Evolutionary conservation across 2,888 invertebrate genomes (phyloP), one percentile per base, ranked within the genome.

Genomic region (Andrena marginata): DNA sequence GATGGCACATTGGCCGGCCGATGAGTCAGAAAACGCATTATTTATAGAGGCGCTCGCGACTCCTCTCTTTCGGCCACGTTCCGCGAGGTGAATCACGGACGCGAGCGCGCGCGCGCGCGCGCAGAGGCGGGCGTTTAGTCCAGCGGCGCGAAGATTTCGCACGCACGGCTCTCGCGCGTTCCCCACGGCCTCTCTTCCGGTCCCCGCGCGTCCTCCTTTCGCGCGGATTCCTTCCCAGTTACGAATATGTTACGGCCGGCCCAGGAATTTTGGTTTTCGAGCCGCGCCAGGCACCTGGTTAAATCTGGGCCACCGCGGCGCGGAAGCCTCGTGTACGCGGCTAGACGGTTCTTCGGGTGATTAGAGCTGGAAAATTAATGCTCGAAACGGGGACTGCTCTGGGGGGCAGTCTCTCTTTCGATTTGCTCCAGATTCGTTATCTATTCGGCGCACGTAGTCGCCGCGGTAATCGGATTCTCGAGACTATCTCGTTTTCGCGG

Each of bases 1-100:
- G 81, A 70, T 78, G 77, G 80, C 65, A 77, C 68, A 65, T 85
- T 72, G 80, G 73, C 63, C 71, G 62, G 16, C 31, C 62, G 86
- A 82, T 90, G 90, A 90, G 64, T 90, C 90, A 89, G 87, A 77
- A 65, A 84, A 81, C 69, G 83, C 77, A 85, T 87, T 87, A 90
- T 88, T 89, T 89, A 89, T 87, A 88, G 89, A 75, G 42, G 42
- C 42, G 16, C 56, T 31, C 67, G n/a, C 33, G 68, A 26, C 63
- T 67, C 49, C 54, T 79, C 71, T 84, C 60, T 63, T 10, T 80
- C 62, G 72, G 69, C 35, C n/a, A 13, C 77, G 69, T 8, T 31
- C 67, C 59, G 49, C 77, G 75, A 80, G 67, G 75, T 85, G 87
- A 87, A 85, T 87, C 87, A 87, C 72, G 67, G 76, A 35, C 10